Base-by-base conservation (phyloP, 2,888 invertebrate species). In the Polymixis lichenea region DNA sequence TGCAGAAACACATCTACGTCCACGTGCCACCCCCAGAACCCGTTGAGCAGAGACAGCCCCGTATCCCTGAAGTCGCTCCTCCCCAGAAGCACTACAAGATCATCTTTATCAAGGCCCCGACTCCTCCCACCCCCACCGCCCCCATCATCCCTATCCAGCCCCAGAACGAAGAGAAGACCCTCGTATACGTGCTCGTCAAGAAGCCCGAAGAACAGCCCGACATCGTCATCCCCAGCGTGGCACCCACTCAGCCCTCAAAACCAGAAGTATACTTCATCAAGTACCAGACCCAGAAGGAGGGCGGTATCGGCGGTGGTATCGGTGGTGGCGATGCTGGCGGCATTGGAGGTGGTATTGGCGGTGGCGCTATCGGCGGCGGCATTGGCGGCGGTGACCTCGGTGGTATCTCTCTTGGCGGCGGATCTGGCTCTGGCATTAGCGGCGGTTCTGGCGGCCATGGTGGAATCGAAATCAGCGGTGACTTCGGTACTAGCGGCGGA, bases 181-280 rank as follows among this genome's bases (percentile, higher is more conserved):
- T 98, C 85, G 98, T 98, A 89, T 98, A 98, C 95, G 98, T 98
- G 53, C 95, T 98, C 94, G 98, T 98, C 89, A 98, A 98, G 97
- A 98, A 98, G 92, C 98, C 98, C 90, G 98, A 98, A 91, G 98
- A 98, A 81, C 98, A 98, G 84, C 98, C 98, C 86, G 98, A 98
- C 90, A 98, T 98, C 94, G 96, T 97, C 89, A 97, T 98, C 88
- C 98, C 98, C 66, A 97, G 98, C 22, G 97, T 98, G 22, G 97
- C 97, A 3, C 98, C 98, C 69, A 98, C 98, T 71, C 98, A 98
- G 91, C 98, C 98, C 84, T 97, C 98, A 93, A 98, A 98, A 97
- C 98, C 98, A 76, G 98, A 98, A 96, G 98, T 98, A 76, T 98
- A 98, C 97, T 98, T 98, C 97, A 98, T 98, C 97, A 97, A 98